Base-by-base conservation (phyloP, 2,113 vertebrate species). In the Heliornis fulica region DNA sequence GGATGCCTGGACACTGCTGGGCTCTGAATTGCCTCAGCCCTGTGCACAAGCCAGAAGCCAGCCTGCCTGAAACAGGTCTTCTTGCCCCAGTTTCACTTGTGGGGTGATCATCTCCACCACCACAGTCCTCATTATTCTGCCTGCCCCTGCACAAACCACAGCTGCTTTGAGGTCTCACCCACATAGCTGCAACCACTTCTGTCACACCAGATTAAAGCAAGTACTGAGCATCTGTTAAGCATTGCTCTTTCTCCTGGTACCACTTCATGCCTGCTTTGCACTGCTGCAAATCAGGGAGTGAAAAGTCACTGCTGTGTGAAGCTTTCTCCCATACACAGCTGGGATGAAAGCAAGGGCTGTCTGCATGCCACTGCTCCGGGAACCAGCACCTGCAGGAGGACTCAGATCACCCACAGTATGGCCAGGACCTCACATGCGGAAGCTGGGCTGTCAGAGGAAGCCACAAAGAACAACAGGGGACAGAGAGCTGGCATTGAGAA, bases 401-500 rank as follows among this genome's bases (percentile, higher is more conserved):
- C 50, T 57, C 50, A 43, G 41, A 68, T 21, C 2, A 0, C 18
- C 32, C 3, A 4, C 50, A 19, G 16, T 63, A 64, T 32, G 1
- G 1, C 26, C 26, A 31, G 1, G 11, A 54, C 36, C 36, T 92
- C 34, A 15, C 1, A 2, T 2, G 0, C 41, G 77, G 29, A 31
- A 57, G 25, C 50, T 31, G 51, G 43, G 38, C 29, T 57, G 17
- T n/a, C 83, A 70, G 63, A 75, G 32, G 23, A 64, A 64, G 28
- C 70, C 50, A 46, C 56, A 64, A 64, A 87, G 63, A 63, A 50
- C 36, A 68, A 32, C 1, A 1, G 11, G 36, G 13, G 64, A 69
- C 22, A 38, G 7, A 38, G 31, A 15, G 6, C 32, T 64, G 21
- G 56, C 48, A 56, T 23, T 45, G 48, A 69, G 41, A 81, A 21